A percentile compares a stretch with the other conserved stretches of the same genome.
phyloP scores from a whole-genome alignment of 2,113 vertebrate species.

The Zeus faber region DNA sequence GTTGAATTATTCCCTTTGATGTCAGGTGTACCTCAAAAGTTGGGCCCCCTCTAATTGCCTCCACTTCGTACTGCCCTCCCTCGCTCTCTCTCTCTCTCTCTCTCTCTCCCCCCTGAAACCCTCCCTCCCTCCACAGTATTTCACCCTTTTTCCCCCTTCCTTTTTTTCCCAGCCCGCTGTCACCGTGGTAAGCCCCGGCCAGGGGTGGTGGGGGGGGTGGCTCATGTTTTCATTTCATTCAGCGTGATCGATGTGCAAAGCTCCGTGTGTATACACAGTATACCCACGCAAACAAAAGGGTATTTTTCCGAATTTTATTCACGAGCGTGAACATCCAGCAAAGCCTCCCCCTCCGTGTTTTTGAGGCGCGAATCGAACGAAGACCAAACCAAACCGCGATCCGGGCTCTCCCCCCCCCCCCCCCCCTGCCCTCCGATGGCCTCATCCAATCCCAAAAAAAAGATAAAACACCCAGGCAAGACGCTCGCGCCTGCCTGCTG shows the following conservation, averaged over 20 bases:
- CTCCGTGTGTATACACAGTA: too few species aligned
- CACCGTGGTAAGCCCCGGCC: slow-evolving; percentile 13
- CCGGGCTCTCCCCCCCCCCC: not conserved
- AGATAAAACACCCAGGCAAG: not conserved
- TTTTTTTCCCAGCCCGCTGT: slow-evolving; percentile 22
- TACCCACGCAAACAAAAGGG: too few species aligned
- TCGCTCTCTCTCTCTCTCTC: not conserved
- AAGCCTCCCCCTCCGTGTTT: too few species aligned
- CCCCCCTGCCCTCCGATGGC: not conserved
- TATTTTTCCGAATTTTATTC: too few species aligned
- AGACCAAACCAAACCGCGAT: too few species aligned
- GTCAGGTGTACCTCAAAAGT: slow-evolving; percentile 43
- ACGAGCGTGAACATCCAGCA: too few species aligned
- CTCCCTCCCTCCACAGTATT: not conserved
- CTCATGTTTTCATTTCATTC: slow-evolving; percentile 37
- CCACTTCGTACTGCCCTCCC: slow-evolving; percentile 24
- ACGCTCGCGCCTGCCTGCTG: slow-evolving; percentile 20
- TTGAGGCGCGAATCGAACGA: too few species aligned
- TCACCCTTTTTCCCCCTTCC: too few species aligned
- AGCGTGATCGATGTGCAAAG: slow-evolving; percentile 34
- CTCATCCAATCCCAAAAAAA: not conserved
- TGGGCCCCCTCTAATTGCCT: slow-evolving; percentile 53
- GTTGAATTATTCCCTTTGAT: slow-evolving; percentile 73
- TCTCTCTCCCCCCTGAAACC: not conserved
- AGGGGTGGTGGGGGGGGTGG: slow-evolving; percentile 10